These are phyloP conservation scores for Smittia sp. DNA, from an alignment of 2,888 invertebrate genomes.

Conservation along the genomic window DNA sequence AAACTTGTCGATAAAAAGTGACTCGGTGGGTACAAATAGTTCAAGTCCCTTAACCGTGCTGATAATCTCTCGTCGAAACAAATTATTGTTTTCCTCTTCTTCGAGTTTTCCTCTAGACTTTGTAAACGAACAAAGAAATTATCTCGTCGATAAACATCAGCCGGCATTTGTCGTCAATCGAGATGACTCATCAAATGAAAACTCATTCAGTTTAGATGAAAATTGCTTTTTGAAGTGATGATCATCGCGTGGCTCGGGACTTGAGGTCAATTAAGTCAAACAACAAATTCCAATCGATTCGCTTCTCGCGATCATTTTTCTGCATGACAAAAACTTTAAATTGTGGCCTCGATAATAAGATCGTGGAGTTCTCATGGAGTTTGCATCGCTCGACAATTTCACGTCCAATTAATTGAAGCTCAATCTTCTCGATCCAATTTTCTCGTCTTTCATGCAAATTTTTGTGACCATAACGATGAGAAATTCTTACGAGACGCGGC, in stretches of 20 bases:
- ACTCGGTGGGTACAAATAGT: no score
- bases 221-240: neutral
- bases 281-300: neutral
- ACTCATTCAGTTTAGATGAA: neutral
- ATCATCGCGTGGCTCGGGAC: neutral
- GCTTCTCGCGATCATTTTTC: neutral
- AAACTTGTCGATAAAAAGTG: no score
- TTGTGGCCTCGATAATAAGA: neutral
- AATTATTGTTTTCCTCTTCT: no score
- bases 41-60: no score
- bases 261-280: neutral
- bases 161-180: neutral
- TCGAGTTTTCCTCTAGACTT: neutral
- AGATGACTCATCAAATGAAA: neutral
- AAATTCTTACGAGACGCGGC: neutral
- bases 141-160: neutral
- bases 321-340: constrained; percentile 2
- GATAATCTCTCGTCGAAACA: no score
- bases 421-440: neutral
- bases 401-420: constrained; percentile 5
- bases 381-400: neutral
- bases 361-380: neutral
- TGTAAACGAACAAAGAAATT: neutral
- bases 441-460: constrained; percentile 1
- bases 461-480: constrained; percentile 2